A percentile compares a stretch with the other conserved stretches of the same genome.
These are phyloP conservation scores for Solenodon paradoxus DNA, from an alignment of 2,113 vertebrate genomes.

Conservation along the genomic window DNA sequence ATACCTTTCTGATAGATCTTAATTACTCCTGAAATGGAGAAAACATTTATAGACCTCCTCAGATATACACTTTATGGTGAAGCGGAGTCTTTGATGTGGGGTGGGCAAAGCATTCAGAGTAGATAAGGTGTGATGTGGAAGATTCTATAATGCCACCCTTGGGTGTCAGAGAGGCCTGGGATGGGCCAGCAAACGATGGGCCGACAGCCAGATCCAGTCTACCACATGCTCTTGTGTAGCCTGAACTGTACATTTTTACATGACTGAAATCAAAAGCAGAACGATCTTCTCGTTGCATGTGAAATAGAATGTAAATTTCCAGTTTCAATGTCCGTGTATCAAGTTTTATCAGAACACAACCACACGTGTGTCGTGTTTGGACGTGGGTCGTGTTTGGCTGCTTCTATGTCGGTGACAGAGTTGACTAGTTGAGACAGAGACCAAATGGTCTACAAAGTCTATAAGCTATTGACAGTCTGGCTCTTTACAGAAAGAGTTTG, in stretches of 20 bases:
- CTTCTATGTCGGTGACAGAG: not conserved
- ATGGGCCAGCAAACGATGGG: not conserved
- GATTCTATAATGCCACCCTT: not conserved
- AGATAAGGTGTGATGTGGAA: not conserved
- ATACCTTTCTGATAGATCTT: not conserved
- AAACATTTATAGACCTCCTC: not conserved
- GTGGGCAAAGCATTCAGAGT: not conserved
- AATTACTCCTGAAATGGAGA: not conserved
- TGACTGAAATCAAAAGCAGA: constrained; percentile 10
- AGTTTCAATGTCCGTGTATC: constrained; percentile 3
- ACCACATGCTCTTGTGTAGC: not conserved
- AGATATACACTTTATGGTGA: not conserved
- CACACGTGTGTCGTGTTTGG: not conserved
- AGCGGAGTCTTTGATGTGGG: not conserved
- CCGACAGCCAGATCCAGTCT: not conserved
- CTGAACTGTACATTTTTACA: not conserved
- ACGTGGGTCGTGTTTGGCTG: not conserved
- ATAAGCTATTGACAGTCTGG: not conserved
- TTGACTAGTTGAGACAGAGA: not conserved
- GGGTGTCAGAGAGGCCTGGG: not conserved
- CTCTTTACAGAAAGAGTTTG: not conserved
- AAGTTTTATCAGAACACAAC: not conserved
- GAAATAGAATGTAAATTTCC: constrained; percentile 29
- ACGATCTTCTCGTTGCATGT: constrained; percentile 40
- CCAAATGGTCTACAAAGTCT: not conserved